Evolutionary conservation across 2,113 vertebrate genomes (phyloP), one percentile per base, ranked within the genome.

Genomic region (Trematocara unimaculatum): DNA sequence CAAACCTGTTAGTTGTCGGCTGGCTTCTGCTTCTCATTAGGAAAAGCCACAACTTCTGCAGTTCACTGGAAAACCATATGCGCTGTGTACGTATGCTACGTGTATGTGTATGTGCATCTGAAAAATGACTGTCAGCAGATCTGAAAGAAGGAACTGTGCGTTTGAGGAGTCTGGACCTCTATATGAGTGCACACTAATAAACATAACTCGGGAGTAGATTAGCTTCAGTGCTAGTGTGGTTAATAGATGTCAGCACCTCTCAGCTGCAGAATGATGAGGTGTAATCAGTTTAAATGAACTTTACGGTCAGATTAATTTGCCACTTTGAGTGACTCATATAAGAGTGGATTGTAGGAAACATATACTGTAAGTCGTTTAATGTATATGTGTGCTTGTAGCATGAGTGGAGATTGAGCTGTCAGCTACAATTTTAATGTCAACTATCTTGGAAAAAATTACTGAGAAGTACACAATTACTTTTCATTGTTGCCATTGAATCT

Each of bases 1-100:
- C 92, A 96, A 95, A 92, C 91, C 92, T 91, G 93, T 89, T 84
- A 85, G 84, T 84, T 90, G 82, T 87, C 80, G 20, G 79, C 88
- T 84, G 79, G 86, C 88, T 81, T 89, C 55, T 64, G 79, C 88
- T 94, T 81, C 92, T 92, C 93, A 89, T 93, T 93, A 93, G 85
- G 85, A 83, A 84, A 82, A 88, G 51, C 72, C 38, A 82, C 82
- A 31, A 90, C 56, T 88, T 81, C 56, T 82, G 56, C 54, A 51
- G 80, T 81, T 83, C 74, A 70, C 62, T 87, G 87, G 84, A 94
- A 91, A 92, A 93, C 81, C 67, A 31, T 79, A 35, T 23, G 14
- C 15, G 53, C 40, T 81, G 84, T 80, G 79, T 23, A 29, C 1
- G 72, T 77, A 77, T 29, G n/a, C 33, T 26, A 35, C 15, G 26